These are phyloP conservation scores for Dendropsophus ebraccatus DNA, from an alignment of 2,113 vertebrate species.

Conservation along the genomic window DNA sequence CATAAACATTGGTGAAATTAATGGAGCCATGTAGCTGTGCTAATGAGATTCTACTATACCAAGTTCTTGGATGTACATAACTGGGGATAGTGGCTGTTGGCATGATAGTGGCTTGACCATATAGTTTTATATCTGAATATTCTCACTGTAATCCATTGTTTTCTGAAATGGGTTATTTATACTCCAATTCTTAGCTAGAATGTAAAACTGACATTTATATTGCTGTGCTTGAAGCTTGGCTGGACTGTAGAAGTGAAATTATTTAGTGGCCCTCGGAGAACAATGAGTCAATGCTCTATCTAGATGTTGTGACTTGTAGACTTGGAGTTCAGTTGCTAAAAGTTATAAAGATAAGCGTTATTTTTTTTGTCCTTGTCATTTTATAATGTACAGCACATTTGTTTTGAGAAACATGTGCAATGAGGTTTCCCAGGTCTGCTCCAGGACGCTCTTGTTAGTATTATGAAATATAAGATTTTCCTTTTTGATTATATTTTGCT, in stretches of 20 bases:
- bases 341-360: background rate
- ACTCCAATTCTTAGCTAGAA: background rate
- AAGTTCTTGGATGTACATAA: background rate
- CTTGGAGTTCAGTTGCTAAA: slow-evolving; percentile 25
- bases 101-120: background rate
- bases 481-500: background rate
- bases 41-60: background rate
- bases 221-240: background rate
- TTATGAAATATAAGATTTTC: background rate
- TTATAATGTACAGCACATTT: background rate
- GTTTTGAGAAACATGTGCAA: background rate
- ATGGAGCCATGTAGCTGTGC: background rate
- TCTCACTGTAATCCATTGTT: background rate
- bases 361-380: slow-evolving; percentile 23
- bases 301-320: slow-evolving; percentile 8
- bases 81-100: background rate
- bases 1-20: background rate
- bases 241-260: background rate
- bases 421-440: background rate
- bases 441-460: background rate
- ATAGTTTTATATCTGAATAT: background rate
- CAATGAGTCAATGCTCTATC: slow-evolving; percentile 9
- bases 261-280: slow-evolving; percentile 12
- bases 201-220: slow-evolving; percentile 31
- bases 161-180: slow-evolving; percentile 13